These are phyloP conservation scores for Metaphire vulgaris DNA, from an alignment of 1,140 invertebrate genomes.

Conservation along the genomic window DNA sequence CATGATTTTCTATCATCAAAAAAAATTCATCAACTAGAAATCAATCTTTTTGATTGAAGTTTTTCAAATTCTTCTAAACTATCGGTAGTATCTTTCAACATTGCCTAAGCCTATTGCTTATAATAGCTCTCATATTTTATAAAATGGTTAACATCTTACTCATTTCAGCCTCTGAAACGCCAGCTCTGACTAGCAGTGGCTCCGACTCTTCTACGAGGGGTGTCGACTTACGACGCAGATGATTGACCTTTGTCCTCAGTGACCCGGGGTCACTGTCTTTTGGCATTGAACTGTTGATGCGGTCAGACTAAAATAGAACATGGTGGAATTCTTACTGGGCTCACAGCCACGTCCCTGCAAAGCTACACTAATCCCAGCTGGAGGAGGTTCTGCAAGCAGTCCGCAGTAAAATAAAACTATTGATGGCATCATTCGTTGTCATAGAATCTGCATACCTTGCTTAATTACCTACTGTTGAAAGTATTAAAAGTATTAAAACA, in stretches of 20 bases:
- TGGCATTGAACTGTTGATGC: background rate
- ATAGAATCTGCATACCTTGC: no score
- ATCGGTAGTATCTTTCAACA: no score
- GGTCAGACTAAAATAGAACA: background rate
- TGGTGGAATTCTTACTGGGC: no score
- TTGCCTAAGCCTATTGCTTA: background rate
- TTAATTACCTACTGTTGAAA: no score
- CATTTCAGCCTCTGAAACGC: background rate
- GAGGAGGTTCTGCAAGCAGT: no score
- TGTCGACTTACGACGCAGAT: slow-evolving; percentile 33
- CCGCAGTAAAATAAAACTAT: no score
- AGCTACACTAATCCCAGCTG: no score
- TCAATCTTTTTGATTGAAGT: background rate
- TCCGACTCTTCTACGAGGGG: slow-evolving; percentile 33
- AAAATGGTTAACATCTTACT: background rate
- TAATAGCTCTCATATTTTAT: background rate
- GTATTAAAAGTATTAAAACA: no score
- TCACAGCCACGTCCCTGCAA: no score
- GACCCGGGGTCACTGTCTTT: slow-evolving; percentile 8
- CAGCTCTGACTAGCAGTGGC: background rate
- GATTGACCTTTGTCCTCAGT: slow-evolving; percentile 33
- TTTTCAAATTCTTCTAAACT: background rate
- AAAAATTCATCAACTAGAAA: no score
- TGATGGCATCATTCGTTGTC: no score
- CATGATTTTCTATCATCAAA: no score